Evolutionary conservation across 2,113 vertebrate genomes (phyloP).

Genomic region (Platysternon megacephalum): DNA sequence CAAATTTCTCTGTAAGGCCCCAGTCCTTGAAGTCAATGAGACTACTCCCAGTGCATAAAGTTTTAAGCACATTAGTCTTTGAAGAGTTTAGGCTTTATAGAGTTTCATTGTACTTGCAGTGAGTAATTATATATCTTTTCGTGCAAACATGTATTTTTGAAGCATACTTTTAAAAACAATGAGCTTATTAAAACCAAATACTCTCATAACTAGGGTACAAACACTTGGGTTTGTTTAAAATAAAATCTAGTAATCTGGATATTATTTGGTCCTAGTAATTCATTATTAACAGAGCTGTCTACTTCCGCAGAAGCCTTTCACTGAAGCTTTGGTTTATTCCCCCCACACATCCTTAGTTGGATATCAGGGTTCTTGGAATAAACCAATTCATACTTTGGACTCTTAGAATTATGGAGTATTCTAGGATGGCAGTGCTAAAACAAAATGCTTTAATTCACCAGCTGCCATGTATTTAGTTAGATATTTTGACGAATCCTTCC

Average conservation of each 20-base stretch:
- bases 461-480: conserved; percentile 85
- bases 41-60: background rate
- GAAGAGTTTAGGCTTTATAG: background rate
- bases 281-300: conserved; percentile 1
- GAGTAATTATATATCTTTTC: background rate
- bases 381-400: conserved; percentile 83
- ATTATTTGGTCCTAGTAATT: background rate
- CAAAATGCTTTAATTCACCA: conserved; percentile 83
- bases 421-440: conserved; percentile 76
- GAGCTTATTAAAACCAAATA: background rate
- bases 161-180: background rate
- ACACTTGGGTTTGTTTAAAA: background rate
- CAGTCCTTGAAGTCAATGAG: background rate
- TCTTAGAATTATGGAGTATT: conserved; percentile 82
- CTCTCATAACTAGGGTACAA: background rate
- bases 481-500: conserved; percentile 79
- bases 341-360: background rate
- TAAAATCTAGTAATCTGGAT: background rate
- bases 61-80: background rate
- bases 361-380: conserved; percentile 71
- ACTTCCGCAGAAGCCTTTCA: conserved; percentile 26
- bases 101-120: background rate
- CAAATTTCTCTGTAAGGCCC: background rate
- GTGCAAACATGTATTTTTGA: background rate
- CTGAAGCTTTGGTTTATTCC: conserved; percentile 48